A percentile compares a stretch with the other conserved stretches of the same genome.
These are phyloP conservation scores for Platycnemis pennipes DNA, from an alignment of 2,888 invertebrate genomes.

Conservation along the genomic window DNA sequence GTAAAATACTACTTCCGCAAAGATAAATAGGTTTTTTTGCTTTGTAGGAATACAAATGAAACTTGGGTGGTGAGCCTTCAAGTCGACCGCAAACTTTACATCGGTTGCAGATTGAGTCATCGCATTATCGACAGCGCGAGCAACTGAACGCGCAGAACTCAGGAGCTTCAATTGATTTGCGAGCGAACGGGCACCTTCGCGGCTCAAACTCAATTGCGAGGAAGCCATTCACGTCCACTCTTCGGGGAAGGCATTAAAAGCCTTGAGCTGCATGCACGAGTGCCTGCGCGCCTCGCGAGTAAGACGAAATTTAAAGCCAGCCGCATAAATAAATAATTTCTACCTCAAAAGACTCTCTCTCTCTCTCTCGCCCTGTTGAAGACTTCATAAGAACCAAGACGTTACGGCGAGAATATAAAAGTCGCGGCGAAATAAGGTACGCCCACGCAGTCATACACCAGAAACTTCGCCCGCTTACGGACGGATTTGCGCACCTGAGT, in stretches of 20 bases:
- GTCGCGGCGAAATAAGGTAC: neutral
- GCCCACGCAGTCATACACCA: neutral
- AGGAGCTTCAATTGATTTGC: slow-evolving; percentile 24
- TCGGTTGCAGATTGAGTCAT: neutral
- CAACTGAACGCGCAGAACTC: neutral
- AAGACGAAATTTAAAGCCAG: neutral
- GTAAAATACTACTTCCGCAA: neutral
- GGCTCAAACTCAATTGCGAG: neutral
- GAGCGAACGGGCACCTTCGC: neutral
- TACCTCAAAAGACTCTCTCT: neutral
- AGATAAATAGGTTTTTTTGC: neutral
- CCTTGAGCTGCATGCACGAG: neutral
- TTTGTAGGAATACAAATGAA: neutral
- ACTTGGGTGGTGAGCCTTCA: neutral
- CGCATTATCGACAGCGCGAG: neutral
- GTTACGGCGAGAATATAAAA: neutral
- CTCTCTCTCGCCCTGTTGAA: neutral
- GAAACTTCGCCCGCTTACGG: neutral
- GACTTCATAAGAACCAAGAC: slow-evolving; percentile 3
- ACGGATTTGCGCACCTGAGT: neutral
- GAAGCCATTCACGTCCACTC: slow-evolving; percentile 12
- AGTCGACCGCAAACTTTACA: neutral
- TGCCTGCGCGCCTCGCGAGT: neutral
- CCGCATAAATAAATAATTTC: neutral
- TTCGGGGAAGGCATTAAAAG: slow-evolving; percentile 15